phyloP scores from a whole-genome alignment of 2,888 invertebrate genomes.

The Ochropleura plecta region DNA sequence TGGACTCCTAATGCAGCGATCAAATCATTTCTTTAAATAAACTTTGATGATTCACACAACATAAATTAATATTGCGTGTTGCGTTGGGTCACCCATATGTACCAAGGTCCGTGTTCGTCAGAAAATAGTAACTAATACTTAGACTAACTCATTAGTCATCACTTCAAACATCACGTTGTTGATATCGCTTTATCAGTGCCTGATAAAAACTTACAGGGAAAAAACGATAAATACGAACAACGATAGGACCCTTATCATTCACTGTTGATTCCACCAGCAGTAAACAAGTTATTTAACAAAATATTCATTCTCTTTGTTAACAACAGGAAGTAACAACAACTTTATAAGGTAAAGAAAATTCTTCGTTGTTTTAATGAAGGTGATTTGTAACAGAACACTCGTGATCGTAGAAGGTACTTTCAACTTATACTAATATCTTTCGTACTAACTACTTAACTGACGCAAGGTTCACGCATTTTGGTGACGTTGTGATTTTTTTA shows the following conservation, averaged over 20 bases:
- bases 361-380: not conserved
- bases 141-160: constrained; percentile 46
- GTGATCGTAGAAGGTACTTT: no score
- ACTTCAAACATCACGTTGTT: constrained; percentile 60
- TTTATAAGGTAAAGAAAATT: constrained; percentile 42
- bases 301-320: constrained; percentile 47
- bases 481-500: no score
- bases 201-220: constrained; percentile 56
- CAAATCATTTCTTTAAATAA: not conserved
- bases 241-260: constrained; percentile 65
- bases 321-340: constrained; percentile 25
- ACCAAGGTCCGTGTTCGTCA: not conserved
- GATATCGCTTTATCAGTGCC: constrained; percentile 58
- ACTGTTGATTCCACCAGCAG: constrained; percentile 51
- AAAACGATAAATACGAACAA: constrained; percentile 70
- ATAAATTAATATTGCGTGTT: not conserved
- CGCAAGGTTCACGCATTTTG: no score
- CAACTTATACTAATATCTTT: no score
- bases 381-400: no score
- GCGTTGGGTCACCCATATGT: not conserved
- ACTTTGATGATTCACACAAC: constrained; percentile 16
- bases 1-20: no score
- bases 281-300: constrained; percentile 50
- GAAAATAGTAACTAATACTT: constrained; percentile 14
- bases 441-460: no score